Percentiles rank a stretch among this genome's conserved stretches.
Evolutionary conservation across 1,140 invertebrate species (phyloP).

Genomic region (Sitobion miscanthi): DNA sequence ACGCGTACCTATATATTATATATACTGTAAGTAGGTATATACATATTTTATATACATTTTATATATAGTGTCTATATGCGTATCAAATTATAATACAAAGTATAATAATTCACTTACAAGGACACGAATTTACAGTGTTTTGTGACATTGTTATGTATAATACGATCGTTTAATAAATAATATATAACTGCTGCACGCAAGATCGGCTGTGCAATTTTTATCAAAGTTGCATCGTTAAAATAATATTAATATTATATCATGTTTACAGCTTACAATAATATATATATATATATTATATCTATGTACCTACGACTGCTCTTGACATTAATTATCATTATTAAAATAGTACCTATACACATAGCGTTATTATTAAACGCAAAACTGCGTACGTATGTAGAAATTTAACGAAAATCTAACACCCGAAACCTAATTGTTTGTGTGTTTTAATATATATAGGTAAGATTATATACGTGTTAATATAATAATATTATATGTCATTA

Average conservation of each 20-base stretch:
- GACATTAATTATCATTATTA: background rate
- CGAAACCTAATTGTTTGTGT: background rate
- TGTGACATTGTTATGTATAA: background rate
- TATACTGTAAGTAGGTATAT: no score
- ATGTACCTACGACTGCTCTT: background rate
- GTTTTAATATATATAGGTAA: background rate
- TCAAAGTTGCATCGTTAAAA: background rate
- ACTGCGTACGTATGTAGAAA: background rate
- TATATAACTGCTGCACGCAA: background rate
- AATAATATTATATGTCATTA: background rate
- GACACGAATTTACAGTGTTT: background rate
- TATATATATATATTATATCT: background rate
- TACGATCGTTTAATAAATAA: background rate
- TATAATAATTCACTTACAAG: slow-evolving; percentile 6
- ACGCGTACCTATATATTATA: background rate
- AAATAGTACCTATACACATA: background rate
- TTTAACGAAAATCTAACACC: background rate
- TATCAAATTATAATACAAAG: background rate
- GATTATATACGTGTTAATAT: background rate
- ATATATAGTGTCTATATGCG: background rate
- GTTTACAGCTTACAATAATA: background rate
- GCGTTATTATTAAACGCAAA: background rate
- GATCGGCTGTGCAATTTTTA: background rate
- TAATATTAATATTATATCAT: background rate
- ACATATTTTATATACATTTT: no score